Conservation (phyloP, 2,888 invertebrate genomes). For the Allacma fusca region DNA sequence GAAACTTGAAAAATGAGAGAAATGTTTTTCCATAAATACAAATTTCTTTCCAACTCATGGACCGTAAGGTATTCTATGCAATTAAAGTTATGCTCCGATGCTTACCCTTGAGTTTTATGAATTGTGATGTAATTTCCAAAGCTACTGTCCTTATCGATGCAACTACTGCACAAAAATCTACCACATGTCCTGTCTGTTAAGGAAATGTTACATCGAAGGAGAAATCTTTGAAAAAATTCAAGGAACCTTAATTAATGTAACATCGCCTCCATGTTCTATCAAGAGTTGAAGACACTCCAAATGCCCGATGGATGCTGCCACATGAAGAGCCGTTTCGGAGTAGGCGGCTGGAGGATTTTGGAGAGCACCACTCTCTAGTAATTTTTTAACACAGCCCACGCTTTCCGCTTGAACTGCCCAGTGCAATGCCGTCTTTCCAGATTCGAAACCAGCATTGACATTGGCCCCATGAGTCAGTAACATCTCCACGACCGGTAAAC, state of each 20-base stretch:
- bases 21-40: no score
- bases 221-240: no score
- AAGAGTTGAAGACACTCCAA: slow-evolving; percentile 76
- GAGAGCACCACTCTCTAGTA: slow-evolving; percentile 80
- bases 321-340: slow-evolving; percentile 80
- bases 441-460: slow-evolving; percentile 67
- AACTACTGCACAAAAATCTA: no score
- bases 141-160: no score
- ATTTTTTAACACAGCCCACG: slow-evolving; percentile 75
- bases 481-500: slow-evolving; percentile 74
- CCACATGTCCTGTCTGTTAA: no score
- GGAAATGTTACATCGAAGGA: no score
- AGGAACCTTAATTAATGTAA: slow-evolving; percentile 54
- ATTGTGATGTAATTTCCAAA: no score
- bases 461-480: slow-evolving; percentile 75
- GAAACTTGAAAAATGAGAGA: no score
- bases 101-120: no score
- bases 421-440: slow-evolving; percentile 71
- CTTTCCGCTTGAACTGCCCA: slow-evolving; percentile 83
- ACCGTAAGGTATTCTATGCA: no score
- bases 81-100: no score
- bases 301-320: slow-evolving; percentile 78
- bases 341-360: slow-evolving; percentile 69
- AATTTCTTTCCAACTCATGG: no score
- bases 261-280: slow-evolving; percentile 76